phyloP scores from a whole-genome alignment of 2,113 vertebrate species.

The Azemiops feae region DNA sequence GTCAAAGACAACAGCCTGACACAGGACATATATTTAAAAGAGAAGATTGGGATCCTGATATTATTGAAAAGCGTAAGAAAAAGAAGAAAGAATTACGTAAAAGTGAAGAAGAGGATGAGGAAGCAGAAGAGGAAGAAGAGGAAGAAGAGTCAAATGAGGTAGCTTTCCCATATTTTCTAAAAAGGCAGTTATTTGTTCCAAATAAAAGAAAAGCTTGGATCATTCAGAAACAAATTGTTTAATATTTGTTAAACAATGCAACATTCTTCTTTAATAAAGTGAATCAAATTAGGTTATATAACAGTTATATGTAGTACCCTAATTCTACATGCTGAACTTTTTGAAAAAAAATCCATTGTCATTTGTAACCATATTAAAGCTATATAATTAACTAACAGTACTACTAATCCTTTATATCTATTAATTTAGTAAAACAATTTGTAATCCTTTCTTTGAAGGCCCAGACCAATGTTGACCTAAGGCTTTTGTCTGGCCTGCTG shows the following conservation, averaged over 20 bases:
- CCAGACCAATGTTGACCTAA: neutral
- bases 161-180: conserved; percentile 11
- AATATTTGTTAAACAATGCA: conserved; percentile 27
- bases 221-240: conserved; percentile 3
- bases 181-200: neutral
- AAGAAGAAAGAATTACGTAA: conserved; percentile 60
- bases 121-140: conserved; percentile 62
- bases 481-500: neutral
- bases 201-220: neutral
- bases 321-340: neutral
- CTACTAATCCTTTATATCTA: neutral
- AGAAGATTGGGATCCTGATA: conserved; percentile 76
- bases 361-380: neutral
- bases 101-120: conserved; percentile 59
- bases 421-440: neutral
- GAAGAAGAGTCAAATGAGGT: conserved; percentile 69
- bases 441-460: neutral
- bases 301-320: neutral
- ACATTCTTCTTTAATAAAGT: neutral
- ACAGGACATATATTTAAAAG: conserved; percentile 76
- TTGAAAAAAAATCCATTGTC: neutral
- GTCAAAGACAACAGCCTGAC: conserved; percentile 77
- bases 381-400: neutral
- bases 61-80: conserved; percentile 60
- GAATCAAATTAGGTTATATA: neutral